Conservation (phyloP, 2,888 invertebrate species). For the Mythimna ferrago region DNA sequence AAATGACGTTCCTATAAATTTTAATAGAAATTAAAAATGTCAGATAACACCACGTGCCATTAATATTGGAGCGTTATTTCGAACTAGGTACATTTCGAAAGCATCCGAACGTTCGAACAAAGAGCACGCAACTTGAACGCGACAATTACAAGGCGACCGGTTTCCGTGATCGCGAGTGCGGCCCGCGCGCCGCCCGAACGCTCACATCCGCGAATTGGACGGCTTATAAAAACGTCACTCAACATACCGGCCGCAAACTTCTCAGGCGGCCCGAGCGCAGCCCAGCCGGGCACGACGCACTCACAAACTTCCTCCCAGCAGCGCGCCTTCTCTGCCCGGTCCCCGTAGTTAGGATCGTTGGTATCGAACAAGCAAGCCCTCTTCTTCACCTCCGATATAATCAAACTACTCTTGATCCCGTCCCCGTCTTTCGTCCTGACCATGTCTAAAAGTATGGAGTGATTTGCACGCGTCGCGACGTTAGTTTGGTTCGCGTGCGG, state of each 20-base stretch:
- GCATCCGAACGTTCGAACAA: constrained; percentile 81
- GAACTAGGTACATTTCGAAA: constrained; percentile 84
- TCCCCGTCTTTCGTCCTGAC: constrained; percentile 84
- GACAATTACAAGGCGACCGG: constrained; percentile 80
- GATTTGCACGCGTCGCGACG: constrained; percentile 45
- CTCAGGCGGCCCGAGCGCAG: constrained; percentile 80
- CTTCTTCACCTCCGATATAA: constrained; percentile 85
- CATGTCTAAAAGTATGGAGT: constrained; percentile 71
- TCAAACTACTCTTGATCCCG: constrained; percentile 84
- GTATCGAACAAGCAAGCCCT: constrained; percentile 85
- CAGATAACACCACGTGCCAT: constrained; percentile 73
- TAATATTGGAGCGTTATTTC: constrained; percentile 77
- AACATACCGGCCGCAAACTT: constrained; percentile 87
- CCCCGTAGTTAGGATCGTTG: constrained; percentile 84
- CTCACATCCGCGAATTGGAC: constrained; percentile 73
- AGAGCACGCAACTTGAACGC: constrained; percentile 86
- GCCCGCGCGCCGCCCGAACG: constrained; percentile 60
- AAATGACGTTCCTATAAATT: constrained; percentile 69
- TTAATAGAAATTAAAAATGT: constrained; percentile 28
- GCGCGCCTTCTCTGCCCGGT: constrained; percentile 85
- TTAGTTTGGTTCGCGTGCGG: constrained; percentile 70
- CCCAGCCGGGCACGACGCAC: constrained; percentile 86
- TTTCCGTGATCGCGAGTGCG: constrained; percentile 63
- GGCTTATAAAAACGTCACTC: constrained; percentile 69
- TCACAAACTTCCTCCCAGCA: constrained; percentile 88